Evolutionary conservation across 37 sponge, comb jelly and placozoan species (phyloP).

Genomic region (Aphrocallistes beatrix): DNA sequence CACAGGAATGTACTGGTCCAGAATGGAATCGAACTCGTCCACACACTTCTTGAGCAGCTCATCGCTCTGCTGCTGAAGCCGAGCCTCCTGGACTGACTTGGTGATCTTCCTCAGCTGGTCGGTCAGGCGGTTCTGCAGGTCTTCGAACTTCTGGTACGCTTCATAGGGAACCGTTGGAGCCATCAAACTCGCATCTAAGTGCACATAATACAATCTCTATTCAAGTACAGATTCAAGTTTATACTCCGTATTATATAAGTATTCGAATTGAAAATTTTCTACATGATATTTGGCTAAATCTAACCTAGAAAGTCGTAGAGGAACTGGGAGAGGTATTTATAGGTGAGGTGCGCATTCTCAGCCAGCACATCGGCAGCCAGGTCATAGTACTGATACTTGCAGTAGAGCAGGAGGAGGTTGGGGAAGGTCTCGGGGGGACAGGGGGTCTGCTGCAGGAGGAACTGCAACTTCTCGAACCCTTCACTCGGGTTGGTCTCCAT

Average conservation of each 20-base stretch:
- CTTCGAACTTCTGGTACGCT: constrained; percentile 88
- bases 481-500: constrained; percentile 78
- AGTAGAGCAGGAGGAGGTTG: constrained; percentile 85
- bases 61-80: constrained; percentile 66
- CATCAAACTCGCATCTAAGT: constrained; percentile 15
- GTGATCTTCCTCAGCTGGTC: constrained; percentile 79
- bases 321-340: constrained; percentile 69
- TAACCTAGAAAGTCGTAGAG: constrained; percentile 77
- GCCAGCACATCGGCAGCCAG: constrained; percentile 98
- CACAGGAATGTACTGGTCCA: constrained; percentile 95
- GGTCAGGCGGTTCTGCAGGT: constrained; percentile 62
- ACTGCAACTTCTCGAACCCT: constrained; percentile 98
- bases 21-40: constrained; percentile 89
- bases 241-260: background rate
- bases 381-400: constrained; percentile 90
- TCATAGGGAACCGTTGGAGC: constrained; percentile 15
- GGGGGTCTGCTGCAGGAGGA: constrained; percentile 80
- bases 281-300: background rate
- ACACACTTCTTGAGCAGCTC: constrained; percentile 74
- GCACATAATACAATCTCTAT: background rate
- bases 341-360: constrained; percentile 82
- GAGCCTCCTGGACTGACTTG: constrained; percentile 76
- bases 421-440: constrained; percentile 94
- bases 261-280: too few relatives aligned
- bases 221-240: background rate